Evolutionary conservation across 1,140 invertebrate species (phyloP).

Genomic region (Globodera rostochiensis): DNA sequence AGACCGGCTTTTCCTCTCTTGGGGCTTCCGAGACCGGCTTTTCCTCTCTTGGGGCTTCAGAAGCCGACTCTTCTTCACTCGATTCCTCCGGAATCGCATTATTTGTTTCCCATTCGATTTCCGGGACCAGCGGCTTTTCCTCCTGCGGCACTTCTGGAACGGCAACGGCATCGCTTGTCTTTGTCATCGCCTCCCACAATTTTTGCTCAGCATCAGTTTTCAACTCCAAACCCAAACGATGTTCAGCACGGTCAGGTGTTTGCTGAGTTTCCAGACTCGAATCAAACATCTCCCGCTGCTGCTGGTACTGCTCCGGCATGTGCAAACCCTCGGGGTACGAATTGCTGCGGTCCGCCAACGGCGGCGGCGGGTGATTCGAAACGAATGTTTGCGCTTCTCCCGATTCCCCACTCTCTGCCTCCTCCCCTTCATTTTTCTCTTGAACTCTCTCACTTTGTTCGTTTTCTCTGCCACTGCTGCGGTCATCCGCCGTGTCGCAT

Average conservation of each 20-base stretch:
- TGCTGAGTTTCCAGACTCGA: too few relatives aligned
- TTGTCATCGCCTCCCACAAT: too few relatives aligned
- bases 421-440: conserved; percentile 8
- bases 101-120: too few relatives aligned
- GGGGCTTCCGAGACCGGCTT: not conserved
- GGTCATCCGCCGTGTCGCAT: conserved; percentile 8
- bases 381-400: not conserved
- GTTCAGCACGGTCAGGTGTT: not conserved
- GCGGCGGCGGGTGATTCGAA: not conserved
- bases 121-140: not conserved
- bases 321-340: too few relatives aligned
- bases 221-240: not conserved
- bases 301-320: too few relatives aligned
- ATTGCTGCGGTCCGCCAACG: too few relatives aligned
- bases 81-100: too few relatives aligned
- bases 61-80: not conserved
- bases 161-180: too few relatives aligned
- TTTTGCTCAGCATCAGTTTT: too few relatives aligned
- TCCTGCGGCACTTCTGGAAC: too few relatives aligned
- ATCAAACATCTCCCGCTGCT: too few relatives aligned
- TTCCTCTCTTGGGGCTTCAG: not conserved
- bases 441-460: not conserved
- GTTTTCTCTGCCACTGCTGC: not conserved
- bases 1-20: conserved; percentile 6
- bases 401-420: conserved; percentile 24